A percentile compares a stretch with the other conserved stretches of the same genome.
Evolutionary conservation across 2,888 invertebrate species (phyloP).

Genomic region (Drosophila neotestacea): DNA sequence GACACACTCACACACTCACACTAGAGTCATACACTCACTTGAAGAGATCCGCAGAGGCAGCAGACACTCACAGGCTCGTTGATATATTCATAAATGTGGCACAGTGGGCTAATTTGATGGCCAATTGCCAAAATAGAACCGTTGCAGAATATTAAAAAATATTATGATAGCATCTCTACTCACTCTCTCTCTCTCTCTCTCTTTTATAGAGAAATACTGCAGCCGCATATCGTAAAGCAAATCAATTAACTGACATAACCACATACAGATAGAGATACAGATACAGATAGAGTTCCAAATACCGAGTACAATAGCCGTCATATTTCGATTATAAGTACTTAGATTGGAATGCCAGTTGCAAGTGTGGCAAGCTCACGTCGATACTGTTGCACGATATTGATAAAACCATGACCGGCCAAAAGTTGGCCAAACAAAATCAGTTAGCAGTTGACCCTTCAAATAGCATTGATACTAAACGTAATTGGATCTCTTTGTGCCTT

Average conservation of each 20-base stretch:
- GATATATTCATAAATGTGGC: slow-evolving; percentile 79
- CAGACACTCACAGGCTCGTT: slow-evolving; percentile 56
- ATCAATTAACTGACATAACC: slow-evolving; percentile 68
- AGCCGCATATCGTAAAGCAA: slow-evolving; percentile 66
- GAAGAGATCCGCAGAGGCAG: slow-evolving; percentile 55
- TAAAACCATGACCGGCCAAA: slow-evolving; percentile 24
- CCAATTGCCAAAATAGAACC: slow-evolving; percentile 69
- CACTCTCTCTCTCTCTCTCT: background rate
- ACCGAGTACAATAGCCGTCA: slow-evolving; percentile 19
- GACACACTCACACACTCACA: slow-evolving; percentile 25
- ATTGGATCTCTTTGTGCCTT: slow-evolving; percentile 53
- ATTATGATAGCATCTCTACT: slow-evolving; percentile 49
- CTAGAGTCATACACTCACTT: slow-evolving; percentile 42
- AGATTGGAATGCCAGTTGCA: slow-evolving; percentile 38
- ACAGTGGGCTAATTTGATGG: slow-evolving; percentile 78
- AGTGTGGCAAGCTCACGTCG: slow-evolving; percentile 7
- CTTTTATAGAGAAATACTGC: slow-evolving; percentile 38
- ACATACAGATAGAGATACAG: background rate
- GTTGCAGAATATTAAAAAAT: slow-evolving; percentile 74
- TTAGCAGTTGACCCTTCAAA: slow-evolving; percentile 38
- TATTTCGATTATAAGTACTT: slow-evolving; percentile 21
- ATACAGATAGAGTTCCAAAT: slow-evolving; percentile 11
- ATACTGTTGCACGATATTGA: slow-evolving; percentile 14
- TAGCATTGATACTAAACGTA: slow-evolving; percentile 34
- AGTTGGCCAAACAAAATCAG: slow-evolving; percentile 47